phyloP scores from a whole-genome alignment of 1,140 invertebrate genomes.

The Aphelenchoides besseyi region DNA sequence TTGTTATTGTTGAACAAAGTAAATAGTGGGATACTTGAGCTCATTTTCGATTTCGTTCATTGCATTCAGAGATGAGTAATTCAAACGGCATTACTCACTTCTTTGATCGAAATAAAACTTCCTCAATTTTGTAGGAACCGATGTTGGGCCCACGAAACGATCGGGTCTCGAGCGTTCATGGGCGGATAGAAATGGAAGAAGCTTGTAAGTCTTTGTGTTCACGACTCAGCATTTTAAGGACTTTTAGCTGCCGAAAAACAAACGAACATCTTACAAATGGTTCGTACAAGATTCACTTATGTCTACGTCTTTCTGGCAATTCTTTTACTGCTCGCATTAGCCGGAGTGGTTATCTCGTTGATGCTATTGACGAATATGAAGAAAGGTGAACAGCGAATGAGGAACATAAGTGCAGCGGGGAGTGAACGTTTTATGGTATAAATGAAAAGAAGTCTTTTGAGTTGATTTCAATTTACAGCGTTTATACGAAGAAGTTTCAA shows the following conservation, averaged over 20 bases:
- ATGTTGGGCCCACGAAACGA: conserved; percentile 25
- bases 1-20: too few species aligned
- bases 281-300: conserved; percentile 23
- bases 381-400: conserved; percentile 34
- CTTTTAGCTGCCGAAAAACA: not conserved
- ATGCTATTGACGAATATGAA: conserved; percentile 32
- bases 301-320: conserved; percentile 24
- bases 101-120: too few species aligned
- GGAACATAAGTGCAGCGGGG: not conserved
- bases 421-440: conserved; percentile 34
- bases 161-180: conserved; percentile 19
- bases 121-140: too few species aligned
- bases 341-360: conserved; percentile 28
- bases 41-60: too few species aligned
- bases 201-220: conserved; percentile 12
- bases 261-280: not conserved
- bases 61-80: too few species aligned
- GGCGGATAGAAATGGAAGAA: conserved; percentile 25
- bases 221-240: not conserved
- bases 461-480: conserved; percentile 25
- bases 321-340: conserved; percentile 28
- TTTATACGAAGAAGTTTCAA: conserved; percentile 34
- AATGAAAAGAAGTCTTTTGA: not conserved
- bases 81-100: too few species aligned
- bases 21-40: too few species aligned